Evolutionary conservation across 2,113 vertebrate species (phyloP), one percentile per base, ranked within the genome.

Genomic region (Pao palembangensis): DNA sequence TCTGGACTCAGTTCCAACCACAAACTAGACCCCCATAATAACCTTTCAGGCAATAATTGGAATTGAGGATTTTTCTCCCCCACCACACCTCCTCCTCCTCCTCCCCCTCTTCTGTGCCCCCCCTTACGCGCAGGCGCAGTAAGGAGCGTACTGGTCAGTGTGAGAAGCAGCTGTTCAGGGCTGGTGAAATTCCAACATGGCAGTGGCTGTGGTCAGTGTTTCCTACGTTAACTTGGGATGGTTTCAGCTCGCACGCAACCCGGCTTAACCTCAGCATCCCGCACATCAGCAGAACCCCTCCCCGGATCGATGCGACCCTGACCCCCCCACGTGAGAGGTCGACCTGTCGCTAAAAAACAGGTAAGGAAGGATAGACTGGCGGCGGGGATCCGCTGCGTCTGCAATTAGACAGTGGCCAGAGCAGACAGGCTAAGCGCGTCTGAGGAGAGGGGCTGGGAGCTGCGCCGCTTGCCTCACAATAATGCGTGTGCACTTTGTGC

Each of bases 181-280:
- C 93, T 93, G 85, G 75, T 92, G 93, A 94, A 93, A 97, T 96
- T 95, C 94, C 94, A 96, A 95, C 95, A 97, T 97, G 95, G 95
- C 94, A 96, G 94, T 93, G 92, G 92, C 92, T 91, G 93, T 91
- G 93, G 93, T 93, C 94, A 91, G 93, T 92, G 93, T 91, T 91
- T 91, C 90, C 92, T 92, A 92, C 92, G 91, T 87, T 91, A 91
- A 94, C 94, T 94, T 91, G 94, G 93, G 93, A 94, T 93, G 94
- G 88, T 94, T 93, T 91, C 93, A 92, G 91, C 93, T 91, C 92
- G 81, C 85, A 83, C 91, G 90, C 92, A 91, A 69, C 92, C 92
- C 90, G 91, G 87, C 91, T 92, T 94, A 91, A 93, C 93, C 92
- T 92, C 80, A 79, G 85, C 88, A 21, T 88, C 88, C 13, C 90